These are phyloP conservation scores for Phyllostomus hastatus DNA, from an alignment of 2,113 vertebrate genomes.

Conservation along the genomic window DNA sequence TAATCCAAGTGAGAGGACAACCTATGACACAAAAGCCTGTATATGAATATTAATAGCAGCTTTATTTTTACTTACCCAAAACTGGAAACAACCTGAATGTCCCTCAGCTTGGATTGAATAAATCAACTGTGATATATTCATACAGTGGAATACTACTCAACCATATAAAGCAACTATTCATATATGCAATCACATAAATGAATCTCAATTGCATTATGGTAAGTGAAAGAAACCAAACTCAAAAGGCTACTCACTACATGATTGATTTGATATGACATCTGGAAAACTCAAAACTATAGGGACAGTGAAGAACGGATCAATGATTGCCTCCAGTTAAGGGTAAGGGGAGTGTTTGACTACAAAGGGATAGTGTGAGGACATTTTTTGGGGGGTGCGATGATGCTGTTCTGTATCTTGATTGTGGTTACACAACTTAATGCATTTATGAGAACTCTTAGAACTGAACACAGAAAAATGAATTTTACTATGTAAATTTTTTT, in stretches of 20 bases:
- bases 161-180: not conserved
- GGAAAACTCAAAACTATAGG: not conserved
- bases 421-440: not conserved
- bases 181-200: not conserved
- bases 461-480: not conserved
- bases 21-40: not conserved
- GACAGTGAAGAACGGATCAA: not conserved
- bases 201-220: not conserved
- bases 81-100: not conserved
- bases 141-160: not conserved
- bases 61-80: not conserved
- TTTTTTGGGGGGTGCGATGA: not conserved
- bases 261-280: not conserved
- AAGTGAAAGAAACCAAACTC: not conserved
- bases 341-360: not conserved
- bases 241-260: not conserved
- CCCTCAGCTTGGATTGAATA: not conserved
- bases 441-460: slow-evolving; percentile 27
- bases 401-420: not conserved
- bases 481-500: not conserved
- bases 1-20: not conserved
- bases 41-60: not conserved
- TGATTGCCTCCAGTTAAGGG: not conserved
- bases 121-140: not conserved
- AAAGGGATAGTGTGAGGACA: not conserved